These are phyloP conservation scores for Sycophaga agraensis DNA, from an alignment of 1,140 invertebrate species.

Conservation along the genomic window DNA sequence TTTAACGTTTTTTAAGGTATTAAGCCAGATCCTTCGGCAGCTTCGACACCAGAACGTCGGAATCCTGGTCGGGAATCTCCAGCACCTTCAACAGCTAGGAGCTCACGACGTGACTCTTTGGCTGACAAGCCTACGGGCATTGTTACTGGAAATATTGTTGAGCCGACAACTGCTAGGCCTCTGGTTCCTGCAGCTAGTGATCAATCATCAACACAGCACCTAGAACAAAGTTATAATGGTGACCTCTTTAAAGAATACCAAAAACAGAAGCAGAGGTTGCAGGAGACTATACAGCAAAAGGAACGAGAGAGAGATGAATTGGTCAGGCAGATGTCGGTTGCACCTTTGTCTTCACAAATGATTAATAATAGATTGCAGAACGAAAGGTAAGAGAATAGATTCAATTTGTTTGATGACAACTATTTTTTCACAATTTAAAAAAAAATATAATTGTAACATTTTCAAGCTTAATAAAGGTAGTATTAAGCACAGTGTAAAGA, in stretches of 20 bases:
- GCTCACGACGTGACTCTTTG: conserved; percentile 64
- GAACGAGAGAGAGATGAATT: conserved; percentile 63
- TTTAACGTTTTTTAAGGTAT: not conserved
- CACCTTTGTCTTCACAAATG: conserved; percentile 44
- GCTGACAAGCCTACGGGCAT: conserved; percentile 57
- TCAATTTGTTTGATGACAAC: no score
- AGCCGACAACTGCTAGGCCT: conserved; percentile 44
- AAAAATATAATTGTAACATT: no score
- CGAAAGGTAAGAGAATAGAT: conserved; percentile 57
- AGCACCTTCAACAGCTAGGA: conserved; percentile 61
- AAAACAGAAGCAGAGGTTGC: conserved; percentile 68
- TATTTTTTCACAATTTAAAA: no score
- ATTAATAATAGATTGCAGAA: conserved; percentile 56
- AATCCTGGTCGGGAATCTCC: conserved; percentile 60
- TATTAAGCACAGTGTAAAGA: no score
- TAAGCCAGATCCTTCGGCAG: conserved; percentile 51
- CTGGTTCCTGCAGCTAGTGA: conserved; percentile 22
- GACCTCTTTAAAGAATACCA: conserved; percentile 74
- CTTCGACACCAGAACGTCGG: conserved; percentile 61
- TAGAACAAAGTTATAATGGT: conserved; percentile 65
- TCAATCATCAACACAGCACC: conserved; percentile 43
- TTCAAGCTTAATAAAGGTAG: no score
- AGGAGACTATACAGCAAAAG: conserved; percentile 65
- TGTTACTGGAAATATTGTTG: conserved; percentile 46
- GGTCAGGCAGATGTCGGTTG: conserved; percentile 57